phyloP scores from a whole-genome alignment of 2,888 invertebrate genomes.

The Heliconius hortense region DNA sequence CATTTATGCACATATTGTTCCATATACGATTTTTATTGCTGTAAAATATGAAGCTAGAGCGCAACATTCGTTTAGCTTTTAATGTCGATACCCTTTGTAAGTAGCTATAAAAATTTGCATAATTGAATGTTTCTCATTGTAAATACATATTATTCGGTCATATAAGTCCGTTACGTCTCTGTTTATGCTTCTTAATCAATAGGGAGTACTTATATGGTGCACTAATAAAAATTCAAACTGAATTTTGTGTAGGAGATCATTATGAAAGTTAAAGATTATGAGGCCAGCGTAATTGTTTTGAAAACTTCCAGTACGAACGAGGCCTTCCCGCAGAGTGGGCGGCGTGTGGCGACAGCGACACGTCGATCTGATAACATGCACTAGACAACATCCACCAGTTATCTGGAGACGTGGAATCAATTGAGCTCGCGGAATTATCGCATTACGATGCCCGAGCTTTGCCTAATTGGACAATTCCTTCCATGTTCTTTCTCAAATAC shows the following conservation, averaged over 20 bases:
- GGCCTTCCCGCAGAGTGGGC: slow-evolving; percentile 68
- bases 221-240: slow-evolving; percentile 49
- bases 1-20: slow-evolving; percentile 82
- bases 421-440: slow-evolving; percentile 76
- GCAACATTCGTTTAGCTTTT: slow-evolving; percentile 64
- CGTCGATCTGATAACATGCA: slow-evolving; percentile 75
- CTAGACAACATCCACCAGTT: slow-evolving; percentile 74
- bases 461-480: slow-evolving; percentile 76
- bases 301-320: slow-evolving; percentile 47
- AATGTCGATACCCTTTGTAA: slow-evolving; percentile 68
- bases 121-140: slow-evolving; percentile 72
- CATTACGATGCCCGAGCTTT: slow-evolving; percentile 65
- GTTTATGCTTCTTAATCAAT: slow-evolving; percentile 63
- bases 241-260: slow-evolving; percentile 45
- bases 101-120: slow-evolving; percentile 76
- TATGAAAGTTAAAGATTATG: slow-evolving; percentile 45
- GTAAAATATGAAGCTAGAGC: slow-evolving; percentile 78
- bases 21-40: slow-evolving; percentile 79
- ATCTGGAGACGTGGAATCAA: slow-evolving; percentile 74
- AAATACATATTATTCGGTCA: slow-evolving; percentile 68
- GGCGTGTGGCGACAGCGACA: slow-evolving; percentile 64
- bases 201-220: slow-evolving; percentile 53
- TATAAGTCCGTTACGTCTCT: slow-evolving; percentile 63
- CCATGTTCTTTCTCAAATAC: slow-evolving; percentile 52
- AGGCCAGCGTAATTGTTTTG: slow-evolving; percentile 42